Base-by-base conservation (phyloP, 1,140 invertebrate genomes). In the Ceratoteleas bidentatus region DNA sequence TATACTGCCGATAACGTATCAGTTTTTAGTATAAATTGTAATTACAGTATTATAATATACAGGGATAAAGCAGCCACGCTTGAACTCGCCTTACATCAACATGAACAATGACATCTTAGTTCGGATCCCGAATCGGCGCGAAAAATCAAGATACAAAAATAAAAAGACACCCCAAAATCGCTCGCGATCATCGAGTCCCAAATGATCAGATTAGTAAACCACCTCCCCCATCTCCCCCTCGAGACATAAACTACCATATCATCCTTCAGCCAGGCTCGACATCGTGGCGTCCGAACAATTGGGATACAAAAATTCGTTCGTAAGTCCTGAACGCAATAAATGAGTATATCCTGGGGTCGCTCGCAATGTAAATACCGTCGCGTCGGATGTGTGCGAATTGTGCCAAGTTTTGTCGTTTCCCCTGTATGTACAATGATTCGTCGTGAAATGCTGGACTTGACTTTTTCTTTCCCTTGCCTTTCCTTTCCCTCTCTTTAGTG, bases 1-100 rank as follows among this genome's bases (percentile, higher is more conserved):
- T 86, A 86, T 72, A 85, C 88, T 90, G 90, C 77, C 83, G 85
- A 87, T 86, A 88, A 88, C 87, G 84, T 88, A 88, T 87, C 87
- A 86, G 88, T 85, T 64, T 85, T 89, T 88, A 89, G 86, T 90
- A 90, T 87, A 90, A 90, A 90, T 90, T 89, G 87, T 90, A 90
- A 87, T 90, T 90, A 89, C 87, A 90, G 79, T 89, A 87, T 88
- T 72, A 89, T 84, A 90, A 89, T 90, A 87, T 89, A 89, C 88
- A 89, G 76, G 85, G 84, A 83, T 85, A 85, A 82, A 81, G 70
- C 78, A 84, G 57, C 69, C 77, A 81, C 79, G 77, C 60, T 72
- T 68, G 54, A 61, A 65, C 74, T 70, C 53, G 43, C 60, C 47
- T 73, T 57, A 47, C 40, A 65, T 65, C 45, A 15, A 68, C 68